Evolutionary conservation across 2,888 invertebrate genomes (phyloP).

Genomic region (Mythimna vitellina): DNA sequence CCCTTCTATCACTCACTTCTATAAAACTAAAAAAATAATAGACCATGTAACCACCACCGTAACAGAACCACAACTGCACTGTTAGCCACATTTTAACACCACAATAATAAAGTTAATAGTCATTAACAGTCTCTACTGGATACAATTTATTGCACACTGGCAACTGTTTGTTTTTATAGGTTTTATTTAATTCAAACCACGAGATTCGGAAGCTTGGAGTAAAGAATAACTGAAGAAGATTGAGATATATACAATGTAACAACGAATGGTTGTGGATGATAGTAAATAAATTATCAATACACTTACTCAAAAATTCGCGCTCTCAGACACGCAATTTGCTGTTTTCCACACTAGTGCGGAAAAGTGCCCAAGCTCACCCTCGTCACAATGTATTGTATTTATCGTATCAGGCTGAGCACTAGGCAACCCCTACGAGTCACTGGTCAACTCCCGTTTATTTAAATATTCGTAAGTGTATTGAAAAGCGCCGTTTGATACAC

Average conservation of each 20-base stretch:
- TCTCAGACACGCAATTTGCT: too few species aligned
- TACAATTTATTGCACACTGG: conserved; percentile 40
- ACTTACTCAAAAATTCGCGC: too few species aligned
- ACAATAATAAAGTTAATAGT: conserved; percentile 21
- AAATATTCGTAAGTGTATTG: too few species aligned
- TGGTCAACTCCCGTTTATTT: too few species aligned
- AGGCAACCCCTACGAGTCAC: too few species aligned
- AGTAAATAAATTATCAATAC: too few species aligned
- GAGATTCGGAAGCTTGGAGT: background rate
- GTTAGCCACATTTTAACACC: conserved; percentile 40
- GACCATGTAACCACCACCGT: background rate
- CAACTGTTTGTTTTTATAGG: conserved; percentile 39
- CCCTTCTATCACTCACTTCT: background rate
- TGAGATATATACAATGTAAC: background rate
- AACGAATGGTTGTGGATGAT: background rate
- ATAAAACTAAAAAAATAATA: too few species aligned
- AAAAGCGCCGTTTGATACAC: too few species aligned
- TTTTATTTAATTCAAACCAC: conserved; percentile 43
- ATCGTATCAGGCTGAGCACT: too few species aligned
- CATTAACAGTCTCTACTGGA: conserved; percentile 20
- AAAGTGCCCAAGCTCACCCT: too few species aligned
- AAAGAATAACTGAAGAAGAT: conserved; percentile 8
- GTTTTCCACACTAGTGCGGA: too few species aligned
- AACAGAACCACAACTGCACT: conserved; percentile 15
- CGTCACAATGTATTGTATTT: too few species aligned